These are phyloP conservation scores for Crocidura indochinensis DNA, from an alignment of 2,797 vertebrate genomes.

Conservation along the genomic window DNA sequence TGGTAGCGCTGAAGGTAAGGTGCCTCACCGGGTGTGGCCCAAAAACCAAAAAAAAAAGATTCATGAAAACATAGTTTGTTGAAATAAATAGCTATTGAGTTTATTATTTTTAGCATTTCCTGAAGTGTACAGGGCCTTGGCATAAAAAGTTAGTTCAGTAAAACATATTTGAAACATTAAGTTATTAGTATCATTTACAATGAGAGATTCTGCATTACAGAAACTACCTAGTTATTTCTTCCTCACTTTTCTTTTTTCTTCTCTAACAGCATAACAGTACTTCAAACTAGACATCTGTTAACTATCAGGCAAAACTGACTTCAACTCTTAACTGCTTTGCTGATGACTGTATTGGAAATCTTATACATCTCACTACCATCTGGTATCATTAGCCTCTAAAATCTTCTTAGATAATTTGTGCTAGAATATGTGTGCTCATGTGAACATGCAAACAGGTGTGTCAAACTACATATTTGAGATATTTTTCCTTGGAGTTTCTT, in stretches of 20 bases:
- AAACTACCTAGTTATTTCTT: background rate
- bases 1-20: too few relatives aligned
- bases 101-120: constrained; percentile 40
- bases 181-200: background rate
- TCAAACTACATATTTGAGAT: background rate
- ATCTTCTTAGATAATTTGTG: constrained; percentile 18
- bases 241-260: background rate
- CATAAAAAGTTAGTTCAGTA: background rate
- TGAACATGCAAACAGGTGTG: too few relatives aligned
- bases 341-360: constrained; percentile 34
- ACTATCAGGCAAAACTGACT: constrained; percentile 61
- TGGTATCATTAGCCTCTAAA: constrained; percentile 63
- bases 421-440: background rate
- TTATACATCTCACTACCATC: constrained; percentile 34
- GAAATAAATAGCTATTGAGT: background rate
- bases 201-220: background rate
- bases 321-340: constrained; percentile 52
- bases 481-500: constrained; percentile 48
- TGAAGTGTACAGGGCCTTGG: background rate
- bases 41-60: too few relatives aligned
- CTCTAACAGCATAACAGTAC: background rate
- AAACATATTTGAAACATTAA: background rate
- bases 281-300: constrained; percentile 55
- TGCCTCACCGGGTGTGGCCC: too few relatives aligned
- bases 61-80: background rate